A percentile compares a stretch with the other conserved stretches of the same genome.
Evolutionary conservation across 2,797 vertebrate species (phyloP).

Genomic region (Esox lucius): DNA sequence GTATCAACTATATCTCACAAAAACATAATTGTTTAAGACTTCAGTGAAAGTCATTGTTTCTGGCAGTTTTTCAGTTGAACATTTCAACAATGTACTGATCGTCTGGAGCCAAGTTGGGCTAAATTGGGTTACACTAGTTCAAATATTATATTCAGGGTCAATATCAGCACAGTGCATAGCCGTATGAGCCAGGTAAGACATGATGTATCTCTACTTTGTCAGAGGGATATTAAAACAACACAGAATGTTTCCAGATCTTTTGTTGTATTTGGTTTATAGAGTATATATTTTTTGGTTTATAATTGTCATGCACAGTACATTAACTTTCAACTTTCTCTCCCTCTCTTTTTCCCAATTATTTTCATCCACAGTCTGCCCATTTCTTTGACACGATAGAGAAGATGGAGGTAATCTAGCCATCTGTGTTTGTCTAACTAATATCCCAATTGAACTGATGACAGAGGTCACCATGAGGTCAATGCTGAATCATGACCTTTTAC

Average conservation of each 20-base stretch:
- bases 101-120: neutral
- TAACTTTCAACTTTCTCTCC: conserved; percentile 17
- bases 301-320: too few relatives aligned
- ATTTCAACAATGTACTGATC: neutral
- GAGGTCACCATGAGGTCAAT: neutral
- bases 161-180: neutral
- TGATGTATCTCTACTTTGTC: neutral
- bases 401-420: conserved; percentile 84
- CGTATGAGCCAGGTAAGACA: neutral
- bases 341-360: conserved; percentile 5
- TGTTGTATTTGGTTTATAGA: too few relatives aligned
- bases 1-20: too few relatives aligned
- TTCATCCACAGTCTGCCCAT: conserved; percentile 80
- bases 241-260: too few relatives aligned
- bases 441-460: neutral
- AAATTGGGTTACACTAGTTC: too few relatives aligned
- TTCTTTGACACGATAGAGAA: conserved; percentile 93
- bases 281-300: neutral
- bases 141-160: neutral
- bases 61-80: neutral
- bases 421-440: neutral
- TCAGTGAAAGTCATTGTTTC: neutral
- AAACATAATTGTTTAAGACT: too few relatives aligned
- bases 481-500: neutral
- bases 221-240: too few relatives aligned